Base-by-base conservation (phyloP, 2,113 vertebrate genomes). In the Nothobranchius furzeri region DNA sequence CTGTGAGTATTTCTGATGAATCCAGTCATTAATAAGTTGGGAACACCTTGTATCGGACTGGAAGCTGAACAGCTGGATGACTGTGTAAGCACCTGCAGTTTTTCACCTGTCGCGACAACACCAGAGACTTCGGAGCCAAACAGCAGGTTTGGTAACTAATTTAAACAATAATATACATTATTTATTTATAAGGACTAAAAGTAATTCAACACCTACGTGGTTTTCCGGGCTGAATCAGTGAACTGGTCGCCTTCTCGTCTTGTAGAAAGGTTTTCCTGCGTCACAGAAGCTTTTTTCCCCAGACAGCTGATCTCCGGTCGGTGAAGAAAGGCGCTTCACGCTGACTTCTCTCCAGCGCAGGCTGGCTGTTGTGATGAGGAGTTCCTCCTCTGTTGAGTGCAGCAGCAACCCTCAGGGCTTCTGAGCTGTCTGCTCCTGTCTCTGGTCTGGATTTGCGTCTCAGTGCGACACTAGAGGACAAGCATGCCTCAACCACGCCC, bases 81-180 rank as follows among this genome's bases (percentile, higher is more conserved):
- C 30, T 59, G 42, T 36, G 37, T 0, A 20, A 43, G 20, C 66
- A 87, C 75, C 80, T 81, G 78, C 73, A 30, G 47, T 62, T 62
- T 52, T 53, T 73, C 80, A 82, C 85, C 81, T 83, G 81, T 70
- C 60, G 36, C 20, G 35, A 64, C 56, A 57, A n/a, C 53, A 57
- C 15, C 48, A 56, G 46, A 55, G 15, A 49, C 37, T 15, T 25
- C 3, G 7, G 17, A 37, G 17, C 14, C 4, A 35, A 6, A 12
- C 59, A 62, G 10, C 6, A 37, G 9, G 46, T 49, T 36, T 4
- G 3, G 2, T 6, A 17, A 6, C 14, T 8, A 3, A 40, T 40
- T 9, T 8, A 7, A 8, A 40, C 9, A 40, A 40, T 3, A 40
- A 40, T 40, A 4, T 40, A 40, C 7, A 40, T 40, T 9, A 40